Percentiles rank a stretch among this genome's conserved stretches.
phyloP scores from a whole-genome alignment of 2,888 invertebrate genomes.

The Drosophila nr. perissopoda region DNA sequence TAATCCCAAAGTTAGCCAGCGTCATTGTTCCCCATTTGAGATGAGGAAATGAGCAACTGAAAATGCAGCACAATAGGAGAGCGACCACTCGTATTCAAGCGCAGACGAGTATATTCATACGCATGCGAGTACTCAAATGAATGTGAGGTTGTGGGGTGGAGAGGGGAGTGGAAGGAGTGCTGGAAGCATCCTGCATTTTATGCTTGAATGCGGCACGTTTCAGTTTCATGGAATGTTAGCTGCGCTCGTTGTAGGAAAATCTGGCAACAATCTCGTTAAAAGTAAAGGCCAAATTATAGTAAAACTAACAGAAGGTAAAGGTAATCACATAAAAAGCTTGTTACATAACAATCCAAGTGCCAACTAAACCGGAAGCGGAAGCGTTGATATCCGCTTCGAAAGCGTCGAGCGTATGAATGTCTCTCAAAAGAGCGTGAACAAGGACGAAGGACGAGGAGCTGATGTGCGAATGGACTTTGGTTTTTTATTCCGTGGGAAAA shows the following conservation, averaged over 20 bases:
- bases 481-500: constrained; percentile 1
- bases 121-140: constrained; percentile 13
- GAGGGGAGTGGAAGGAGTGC: background rate
- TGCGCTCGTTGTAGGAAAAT: constrained; percentile 52
- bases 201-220: constrained; percentile 58
- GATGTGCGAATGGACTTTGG: constrained; percentile 37
- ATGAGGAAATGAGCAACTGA: constrained; percentile 18
- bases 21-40: constrained; percentile 16
- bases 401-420: constrained; percentile 66
- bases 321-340: constrained; percentile 79
- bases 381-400: constrained; percentile 61
- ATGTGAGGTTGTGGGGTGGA: background rate
- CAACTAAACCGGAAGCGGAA: constrained; percentile 55
- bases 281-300: constrained; percentile 78
- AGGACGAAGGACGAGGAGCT: constrained; percentile 1
- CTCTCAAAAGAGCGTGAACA: constrained; percentile 6
- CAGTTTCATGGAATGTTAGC: constrained; percentile 52
- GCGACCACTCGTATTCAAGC: constrained; percentile 14
- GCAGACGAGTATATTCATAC: background rate
- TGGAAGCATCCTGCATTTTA: constrained; percentile 55
- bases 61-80: constrained; percentile 34
- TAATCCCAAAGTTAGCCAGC: constrained; percentile 12
- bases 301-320: constrained; percentile 79
- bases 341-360: constrained; percentile 73
- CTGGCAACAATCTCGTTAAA: constrained; percentile 78